Conservation (phyloP, 1,140 invertebrate species). For the Thaumetopoea pityocampa region DNA sequence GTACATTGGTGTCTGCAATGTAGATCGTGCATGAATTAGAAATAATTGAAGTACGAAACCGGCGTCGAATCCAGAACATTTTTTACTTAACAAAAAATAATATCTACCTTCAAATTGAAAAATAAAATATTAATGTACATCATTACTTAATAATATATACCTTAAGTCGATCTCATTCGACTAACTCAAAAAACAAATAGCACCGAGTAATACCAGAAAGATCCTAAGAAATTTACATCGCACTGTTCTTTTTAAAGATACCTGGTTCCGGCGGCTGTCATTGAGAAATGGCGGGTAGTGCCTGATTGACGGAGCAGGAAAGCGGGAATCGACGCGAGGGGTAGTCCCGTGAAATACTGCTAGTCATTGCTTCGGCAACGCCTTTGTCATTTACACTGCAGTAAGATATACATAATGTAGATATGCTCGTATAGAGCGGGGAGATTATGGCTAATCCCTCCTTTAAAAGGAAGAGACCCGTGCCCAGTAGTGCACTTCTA, state of each 20-base stretch:
- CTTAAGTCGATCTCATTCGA: too few species aligned
- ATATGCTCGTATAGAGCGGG: too few species aligned
- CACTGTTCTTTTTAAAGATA: constrained; percentile 36
- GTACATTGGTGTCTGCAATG: too few species aligned
- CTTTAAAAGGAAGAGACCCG: too few species aligned
- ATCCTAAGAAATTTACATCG: constrained; percentile 27
- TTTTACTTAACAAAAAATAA: too few species aligned
- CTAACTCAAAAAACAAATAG: constrained; percentile 1
- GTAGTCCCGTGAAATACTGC: constrained; percentile 32
- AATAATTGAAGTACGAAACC: too few species aligned
- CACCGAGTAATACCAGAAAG: constrained; percentile 3
- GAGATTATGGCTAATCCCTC: too few species aligned
- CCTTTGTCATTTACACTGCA: constrained; percentile 12
- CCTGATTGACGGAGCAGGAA: constrained; percentile 47
- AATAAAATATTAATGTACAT: background rate
- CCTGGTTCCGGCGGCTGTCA: constrained; percentile 45
- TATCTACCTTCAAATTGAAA: background rate
- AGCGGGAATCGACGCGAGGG: constrained; percentile 20
- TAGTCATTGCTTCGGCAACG: constrained; percentile 25
- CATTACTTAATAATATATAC: too few species aligned
- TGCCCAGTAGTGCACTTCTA: too few species aligned
- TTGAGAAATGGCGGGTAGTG: constrained; percentile 42
- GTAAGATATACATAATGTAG: too few species aligned
- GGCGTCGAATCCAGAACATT: too few species aligned
- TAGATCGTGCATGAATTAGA: too few species aligned